These are phyloP conservation scores for Diorhabda sublineata DNA, from an alignment of 1,140 invertebrate species.

Conservation along the genomic window DNA sequence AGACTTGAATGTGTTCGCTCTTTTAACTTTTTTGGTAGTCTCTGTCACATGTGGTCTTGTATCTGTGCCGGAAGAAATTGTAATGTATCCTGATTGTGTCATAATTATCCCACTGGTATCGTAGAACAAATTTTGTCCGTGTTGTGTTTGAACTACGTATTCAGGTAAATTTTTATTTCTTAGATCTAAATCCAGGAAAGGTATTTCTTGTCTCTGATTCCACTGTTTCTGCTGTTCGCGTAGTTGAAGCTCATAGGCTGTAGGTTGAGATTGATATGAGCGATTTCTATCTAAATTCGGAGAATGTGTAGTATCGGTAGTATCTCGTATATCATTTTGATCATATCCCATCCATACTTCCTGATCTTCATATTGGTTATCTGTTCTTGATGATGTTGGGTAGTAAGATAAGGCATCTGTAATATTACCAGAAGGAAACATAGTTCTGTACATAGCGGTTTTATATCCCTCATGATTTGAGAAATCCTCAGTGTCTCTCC, in stretches of 20 bases:
- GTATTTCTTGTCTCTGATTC: slow-evolving; percentile 47
- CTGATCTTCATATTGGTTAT: slow-evolving; percentile 58
- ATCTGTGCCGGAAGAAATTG: slow-evolving; percentile 66
- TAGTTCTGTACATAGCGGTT: slow-evolving; percentile 58
- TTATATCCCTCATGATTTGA: slow-evolving; percentile 65
- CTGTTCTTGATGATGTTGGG: slow-evolving; percentile 65
- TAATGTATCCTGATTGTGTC: slow-evolving; percentile 78
- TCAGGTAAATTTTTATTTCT: slow-evolving; percentile 49
- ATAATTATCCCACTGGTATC: slow-evolving; percentile 63
- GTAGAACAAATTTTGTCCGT: slow-evolving; percentile 44
- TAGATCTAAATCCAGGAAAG: slow-evolving; percentile 46
- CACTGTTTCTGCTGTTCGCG: slow-evolving; percentile 49
- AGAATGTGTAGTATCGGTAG: slow-evolving; percentile 53
- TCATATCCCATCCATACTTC: slow-evolving; percentile 54
- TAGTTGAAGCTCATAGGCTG: slow-evolving; percentile 50
- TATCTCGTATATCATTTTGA: slow-evolving; percentile 47
- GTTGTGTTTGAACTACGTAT: slow-evolving; percentile 41
- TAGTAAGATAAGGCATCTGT: slow-evolving; percentile 74
- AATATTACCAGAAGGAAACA: slow-evolving; percentile 67
- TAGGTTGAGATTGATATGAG: slow-evolving; percentile 52
- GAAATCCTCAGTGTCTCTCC: slow-evolving; percentile 51
- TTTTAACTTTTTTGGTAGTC: slow-evolving; percentile 65
- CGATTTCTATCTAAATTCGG: slow-evolving; percentile 58
- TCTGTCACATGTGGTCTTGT: slow-evolving; percentile 52
- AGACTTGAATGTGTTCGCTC: slow-evolving; percentile 67